Percentiles rank a stretch among this genome's conserved stretches.
Evolutionary conservation across 2,113 vertebrate species (phyloP).

Genomic region (Struthidea cinerea): DNA sequence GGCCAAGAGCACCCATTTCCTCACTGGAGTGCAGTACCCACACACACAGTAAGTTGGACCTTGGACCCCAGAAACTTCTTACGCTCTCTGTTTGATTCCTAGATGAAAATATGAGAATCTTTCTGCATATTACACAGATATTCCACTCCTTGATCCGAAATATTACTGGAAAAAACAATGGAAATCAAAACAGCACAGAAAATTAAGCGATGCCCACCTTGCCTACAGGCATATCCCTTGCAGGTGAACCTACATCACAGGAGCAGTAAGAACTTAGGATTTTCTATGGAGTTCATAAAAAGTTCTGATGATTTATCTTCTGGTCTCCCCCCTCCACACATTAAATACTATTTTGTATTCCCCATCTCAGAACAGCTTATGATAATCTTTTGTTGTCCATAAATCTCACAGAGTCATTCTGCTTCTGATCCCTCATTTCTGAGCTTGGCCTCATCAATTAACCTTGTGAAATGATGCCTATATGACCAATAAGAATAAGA

Average conservation of each 20-base stretch:
- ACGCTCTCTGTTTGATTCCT: not conserved
- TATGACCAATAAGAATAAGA: not conserved
- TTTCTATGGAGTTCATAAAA: not conserved
- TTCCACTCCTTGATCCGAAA: not conserved
- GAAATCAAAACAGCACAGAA: not conserved
- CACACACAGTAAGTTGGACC: accelerated
- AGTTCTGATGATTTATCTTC: not conserved
- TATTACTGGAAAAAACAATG: not conserved
- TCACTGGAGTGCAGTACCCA: accelerated
- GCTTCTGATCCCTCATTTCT: not conserved
- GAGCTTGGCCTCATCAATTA: not conserved
- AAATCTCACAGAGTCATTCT: not conserved
- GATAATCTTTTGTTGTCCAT: not conserved
- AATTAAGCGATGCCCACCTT: not conserved
- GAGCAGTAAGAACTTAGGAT: not conserved
- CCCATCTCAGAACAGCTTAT: not conserved
- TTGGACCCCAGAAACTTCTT: not conserved
- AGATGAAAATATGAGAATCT: not conserved
- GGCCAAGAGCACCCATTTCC: not conserved
- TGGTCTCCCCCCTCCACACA: not conserved
- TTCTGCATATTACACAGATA: not conserved
- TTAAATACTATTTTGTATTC: not conserved
- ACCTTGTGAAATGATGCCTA: not conserved
- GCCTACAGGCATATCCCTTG: not conserved
- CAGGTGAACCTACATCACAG: not conserved